These are phyloP conservation scores for Ramphastos sulfuratus DNA, from an alignment of 2,113 vertebrate species.

Conservation along the genomic window DNA sequence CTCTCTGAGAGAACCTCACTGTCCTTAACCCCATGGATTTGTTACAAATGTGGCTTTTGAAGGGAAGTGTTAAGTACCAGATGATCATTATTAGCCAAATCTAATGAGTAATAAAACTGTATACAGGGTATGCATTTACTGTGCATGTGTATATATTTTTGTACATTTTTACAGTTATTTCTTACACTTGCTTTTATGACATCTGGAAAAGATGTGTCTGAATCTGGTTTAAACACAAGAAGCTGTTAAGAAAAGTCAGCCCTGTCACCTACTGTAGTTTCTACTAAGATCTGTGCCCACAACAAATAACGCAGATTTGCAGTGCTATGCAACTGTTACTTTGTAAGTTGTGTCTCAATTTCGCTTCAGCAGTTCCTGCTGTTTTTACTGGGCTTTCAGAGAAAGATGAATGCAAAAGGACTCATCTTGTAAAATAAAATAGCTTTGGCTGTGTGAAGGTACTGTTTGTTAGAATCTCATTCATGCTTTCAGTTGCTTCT, in stretches of 20 bases:
- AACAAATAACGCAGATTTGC: neutral
- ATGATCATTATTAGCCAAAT: constrained; percentile 3
- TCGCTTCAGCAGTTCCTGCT: neutral
- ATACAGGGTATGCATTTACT: constrained; percentile 69
- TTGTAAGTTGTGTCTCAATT: constrained; percentile 27
- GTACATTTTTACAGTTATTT: constrained; percentile 72
- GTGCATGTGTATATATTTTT: constrained; percentile 68
- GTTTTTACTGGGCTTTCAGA: constrained; percentile 47
- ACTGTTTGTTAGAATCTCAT: constrained; percentile 43
- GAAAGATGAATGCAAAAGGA: neutral
- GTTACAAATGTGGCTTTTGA: neutral
- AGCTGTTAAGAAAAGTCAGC: neutral
- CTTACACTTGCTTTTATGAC: constrained; percentile 48
- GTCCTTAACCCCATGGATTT: neutral
- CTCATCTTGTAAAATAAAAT: constrained; percentile 60
- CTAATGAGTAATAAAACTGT: neutral
- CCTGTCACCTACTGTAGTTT: constrained; percentile 20
- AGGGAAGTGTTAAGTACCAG: neutral
- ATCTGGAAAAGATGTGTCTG: neutral
- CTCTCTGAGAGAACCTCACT: neutral
- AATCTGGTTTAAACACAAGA: constrained; percentile 22
- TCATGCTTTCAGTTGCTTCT: neutral
- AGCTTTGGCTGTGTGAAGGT: constrained; percentile 61
- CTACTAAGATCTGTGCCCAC: constrained; percentile 19
- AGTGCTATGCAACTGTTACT: constrained; percentile 36